Evolutionary conservation across 2,797 vertebrate species (phyloP).

Genomic region (Rhodeus uyekii): DNA sequence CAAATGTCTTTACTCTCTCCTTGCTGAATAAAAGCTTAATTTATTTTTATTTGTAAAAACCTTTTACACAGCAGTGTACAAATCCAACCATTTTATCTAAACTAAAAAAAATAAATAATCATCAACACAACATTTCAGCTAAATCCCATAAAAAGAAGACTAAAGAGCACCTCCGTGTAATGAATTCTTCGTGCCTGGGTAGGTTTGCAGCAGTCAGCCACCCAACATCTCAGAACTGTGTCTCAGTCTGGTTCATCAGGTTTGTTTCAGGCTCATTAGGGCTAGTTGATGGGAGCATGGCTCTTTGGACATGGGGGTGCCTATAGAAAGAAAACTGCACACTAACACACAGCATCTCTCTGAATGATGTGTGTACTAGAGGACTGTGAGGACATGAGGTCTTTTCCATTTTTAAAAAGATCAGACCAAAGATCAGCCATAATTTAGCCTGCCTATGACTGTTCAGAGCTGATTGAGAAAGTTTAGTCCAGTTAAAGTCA

Average conservation of each 20-base stretch:
- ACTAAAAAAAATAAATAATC: not conserved
- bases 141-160: conserved; percentile 3
- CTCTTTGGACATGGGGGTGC: conserved; percentile 45
- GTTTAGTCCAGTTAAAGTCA: not conserved
- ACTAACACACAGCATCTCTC: not conserved
- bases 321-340: conserved; percentile 1
- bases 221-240: conserved; percentile 29
- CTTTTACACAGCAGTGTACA: not conserved
- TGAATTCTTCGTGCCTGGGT: conserved; percentile 16
- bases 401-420: conserved; percentile 14
- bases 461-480: not conserved
- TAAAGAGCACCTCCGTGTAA: conserved; percentile 10
- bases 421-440: not conserved
- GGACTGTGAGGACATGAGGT: not conserved
- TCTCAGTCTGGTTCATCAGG: conserved; percentile 53
- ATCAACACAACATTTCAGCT: not conserved
- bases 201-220: not conserved
- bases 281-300: conserved; percentile 44
- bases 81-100: not conserved
- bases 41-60: too few relatives aligned
- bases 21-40: not conserved
- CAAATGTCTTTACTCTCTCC: not conserved
- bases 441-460: not conserved
- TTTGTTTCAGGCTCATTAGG: conserved; percentile 59
- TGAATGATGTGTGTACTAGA: conserved; percentile 27